Base-by-base conservation (phyloP, 35 echinoderm and acorn worm genomes). In the Lytechinus pictus region DNA sequence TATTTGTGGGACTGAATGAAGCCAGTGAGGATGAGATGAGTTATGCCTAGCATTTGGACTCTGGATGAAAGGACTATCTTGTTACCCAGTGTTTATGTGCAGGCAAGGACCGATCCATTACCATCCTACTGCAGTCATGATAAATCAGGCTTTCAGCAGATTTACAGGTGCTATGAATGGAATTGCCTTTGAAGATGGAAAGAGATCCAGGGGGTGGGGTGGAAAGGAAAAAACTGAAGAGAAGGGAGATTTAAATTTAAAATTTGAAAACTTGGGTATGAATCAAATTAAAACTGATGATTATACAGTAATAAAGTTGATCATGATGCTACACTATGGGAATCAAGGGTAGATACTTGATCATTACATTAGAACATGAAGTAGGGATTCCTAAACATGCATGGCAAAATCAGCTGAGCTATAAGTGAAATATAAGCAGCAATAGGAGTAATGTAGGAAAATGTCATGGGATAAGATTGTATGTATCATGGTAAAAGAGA, bases 131-230 rank as follows among this genome's bases (percentile, higher is more conserved):
- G 66, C 66, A 79, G 66, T 79, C 66, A 79, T 24, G 66, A 24
- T 79, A 79, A 79, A 14, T 79, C 66, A 24, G 66, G 66, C 66
- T 79, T 79, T 79, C 66, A 79, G 66, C 66, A 79, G 66, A 79
- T 79, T 79, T 79, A 79, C 66, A 79, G 66, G 66, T 79, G 66
- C 66, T 79, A 79, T 19, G 66, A 79, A 79, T 79, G 66, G 66
- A 79, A 79, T 79, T 79, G 66, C 66, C 66, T 24, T 14, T 24
- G 56, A 79, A 79, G 66, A 79, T 79, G 66, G 66, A 24, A 79
- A 24, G 21, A 24, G 66, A 24, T 7, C 16, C 66, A 79, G n/a
- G 21, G 61, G 61, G 24, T 0, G 24, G 61, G 24, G 24, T 21
- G 14, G 19, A 24, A 21, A 71, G 14, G 61, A 21, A 71, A 4